These are phyloP conservation scores for Amphilophus citrinellus DNA, from an alignment of 2,113 vertebrate species.

Conservation along the genomic window DNA sequence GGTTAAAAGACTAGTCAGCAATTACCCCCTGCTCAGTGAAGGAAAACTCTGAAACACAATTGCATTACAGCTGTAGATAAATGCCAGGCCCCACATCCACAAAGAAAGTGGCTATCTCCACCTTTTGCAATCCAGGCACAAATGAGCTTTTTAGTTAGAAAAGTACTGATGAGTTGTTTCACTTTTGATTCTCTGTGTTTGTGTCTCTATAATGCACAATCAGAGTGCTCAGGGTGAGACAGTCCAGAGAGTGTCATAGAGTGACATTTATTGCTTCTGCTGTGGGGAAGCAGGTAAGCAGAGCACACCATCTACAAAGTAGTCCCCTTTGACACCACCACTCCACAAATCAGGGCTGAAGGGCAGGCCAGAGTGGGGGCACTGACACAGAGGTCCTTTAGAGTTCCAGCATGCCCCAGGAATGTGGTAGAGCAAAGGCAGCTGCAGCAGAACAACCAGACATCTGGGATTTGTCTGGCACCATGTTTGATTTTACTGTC, in stretches of 20 bases:
- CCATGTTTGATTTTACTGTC: constrained; percentile 51
- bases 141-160: constrained; percentile 9
- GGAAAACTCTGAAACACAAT: constrained; percentile 79
- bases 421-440: constrained; percentile 68
- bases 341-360: constrained; percentile 82
- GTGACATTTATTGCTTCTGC: constrained; percentile 76
- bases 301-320: constrained; percentile 80
- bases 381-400: constrained; percentile 75
- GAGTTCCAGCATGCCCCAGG: constrained; percentile 66
- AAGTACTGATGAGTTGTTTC: constrained; percentile 6
- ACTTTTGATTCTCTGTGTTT: constrained; percentile 45
- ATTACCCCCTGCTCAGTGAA: constrained; percentile 79
- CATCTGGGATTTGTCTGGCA: constrained; percentile 74
- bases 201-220: constrained; percentile 44
- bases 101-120: constrained; percentile 55
- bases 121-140: constrained; percentile 6
- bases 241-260: constrained; percentile 75
- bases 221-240: constrained; percentile 70
- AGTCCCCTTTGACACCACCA: constrained; percentile 82
- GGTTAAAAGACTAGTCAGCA: constrained; percentile 85
- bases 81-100: constrained; percentile 73
- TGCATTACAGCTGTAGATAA: constrained; percentile 77
- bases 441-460: constrained; percentile 60
- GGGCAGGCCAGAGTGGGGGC: constrained; percentile 68
- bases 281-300: constrained; percentile 80